These are phyloP conservation scores for Emys orbicularis DNA, from an alignment of 2,797 vertebrate genomes.

Conservation along the genomic window DNA sequence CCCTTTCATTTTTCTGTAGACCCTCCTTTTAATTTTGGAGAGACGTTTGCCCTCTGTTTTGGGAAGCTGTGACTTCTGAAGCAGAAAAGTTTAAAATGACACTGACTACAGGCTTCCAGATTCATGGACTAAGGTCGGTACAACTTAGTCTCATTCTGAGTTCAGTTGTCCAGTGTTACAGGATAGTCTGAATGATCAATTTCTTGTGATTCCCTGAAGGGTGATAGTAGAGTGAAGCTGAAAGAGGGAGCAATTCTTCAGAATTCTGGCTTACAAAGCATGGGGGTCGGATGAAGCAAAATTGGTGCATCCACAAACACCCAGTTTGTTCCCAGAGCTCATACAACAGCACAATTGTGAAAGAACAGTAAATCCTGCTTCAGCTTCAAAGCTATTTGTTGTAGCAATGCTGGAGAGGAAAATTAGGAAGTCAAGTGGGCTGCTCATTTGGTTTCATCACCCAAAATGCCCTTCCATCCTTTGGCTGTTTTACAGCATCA, in stretches of 20 bases:
- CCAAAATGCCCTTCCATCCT: background rate
- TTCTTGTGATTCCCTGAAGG: background rate
- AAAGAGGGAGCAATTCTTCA: background rate
- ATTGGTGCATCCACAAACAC: background rate
- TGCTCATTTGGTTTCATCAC: background rate
- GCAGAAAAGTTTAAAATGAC: background rate
- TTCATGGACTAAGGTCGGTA: background rate
- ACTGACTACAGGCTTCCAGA: background rate
- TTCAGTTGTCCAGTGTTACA: background rate
- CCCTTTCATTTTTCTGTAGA: background rate
- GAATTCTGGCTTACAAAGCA: background rate
- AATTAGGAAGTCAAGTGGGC: background rate
- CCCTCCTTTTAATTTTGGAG: background rate
- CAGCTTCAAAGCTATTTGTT: background rate
- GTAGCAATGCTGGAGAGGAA: fast-evolving
- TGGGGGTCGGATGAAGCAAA: background rate
- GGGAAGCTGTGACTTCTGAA: background rate
- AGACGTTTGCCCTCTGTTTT: background rate
- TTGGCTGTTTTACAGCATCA: constrained; percentile 13
- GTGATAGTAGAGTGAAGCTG: background rate
- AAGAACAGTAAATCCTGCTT: background rate
- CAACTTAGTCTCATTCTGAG: background rate
- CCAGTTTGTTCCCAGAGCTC: background rate
- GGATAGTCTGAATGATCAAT: background rate
- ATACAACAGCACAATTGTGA: background rate